Evolutionary conservation across 2,113 vertebrate species (phyloP), one percentile per base, ranked within the genome.

Genomic region (Oryzias melastigma): DNA sequence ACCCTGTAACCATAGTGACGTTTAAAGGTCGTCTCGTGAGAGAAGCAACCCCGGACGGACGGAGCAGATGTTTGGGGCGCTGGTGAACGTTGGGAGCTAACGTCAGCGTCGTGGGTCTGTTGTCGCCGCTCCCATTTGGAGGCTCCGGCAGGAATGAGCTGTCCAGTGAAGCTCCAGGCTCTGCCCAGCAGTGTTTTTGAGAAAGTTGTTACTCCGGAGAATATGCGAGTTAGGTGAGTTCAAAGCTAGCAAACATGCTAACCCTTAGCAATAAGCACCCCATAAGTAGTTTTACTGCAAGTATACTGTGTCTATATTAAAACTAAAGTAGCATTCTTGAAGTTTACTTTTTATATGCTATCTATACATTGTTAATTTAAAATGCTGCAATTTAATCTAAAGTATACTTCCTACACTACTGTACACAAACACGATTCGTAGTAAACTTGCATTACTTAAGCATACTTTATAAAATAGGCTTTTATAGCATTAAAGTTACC

Each of bases 81-180:
- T 47, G 16, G 74, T 57, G 79, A 74, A 51, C 50, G 50, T 0
- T 69, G 61, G 58, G 66, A 14, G 29, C 20, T 62, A 58, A 51
- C 53, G 45, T 27, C 8, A 18, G n/a, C n/a, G 7, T 7, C 25
- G 17, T 25, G 16, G 27, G 14, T 17, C 12, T 1, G 35, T 60
- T 59, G 13, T 16, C 2, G 15, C 4, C 18, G 45, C 12, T 7
- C 14, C 17, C 0, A 14, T 24, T 5, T 17, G 42, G 19, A 59
- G 62, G 67, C 12, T 14, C 2, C 19, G 20, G 13, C 7, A 5
- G 29, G 4, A 17, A 85, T 84, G 81, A 85, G 84, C 58, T 68
- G 13, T 63, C 73, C 82, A 45, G 69, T 80, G 41, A 90, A 88
- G 52, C 70, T 92, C 25, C 87, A 75, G 61, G 82, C 59, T 13